phyloP scores from a whole-genome alignment of 2,888 invertebrate genomes.

The Ectemnius cavifrons region DNA sequence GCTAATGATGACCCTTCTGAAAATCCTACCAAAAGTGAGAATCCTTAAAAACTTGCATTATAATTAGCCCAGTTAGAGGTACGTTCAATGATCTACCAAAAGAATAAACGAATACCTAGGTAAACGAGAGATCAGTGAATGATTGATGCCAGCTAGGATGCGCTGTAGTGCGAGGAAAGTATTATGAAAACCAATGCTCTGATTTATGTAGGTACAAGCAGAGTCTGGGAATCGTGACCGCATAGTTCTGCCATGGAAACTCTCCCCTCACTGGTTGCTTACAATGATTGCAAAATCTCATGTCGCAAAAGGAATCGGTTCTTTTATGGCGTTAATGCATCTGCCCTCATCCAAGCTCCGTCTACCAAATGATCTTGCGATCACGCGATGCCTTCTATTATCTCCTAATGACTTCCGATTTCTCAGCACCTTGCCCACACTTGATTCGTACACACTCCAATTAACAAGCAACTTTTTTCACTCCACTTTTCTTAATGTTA shows the following conservation, averaged over 20 bases:
- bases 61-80: too few species aligned
- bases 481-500: too few species aligned
- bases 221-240: neutral
- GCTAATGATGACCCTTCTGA: too few species aligned
- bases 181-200: constrained; percentile 11
- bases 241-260: neutral
- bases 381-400: neutral
- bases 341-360: neutral
- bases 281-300: neutral
- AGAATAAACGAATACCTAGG: too few species aligned
- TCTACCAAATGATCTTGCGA: neutral
- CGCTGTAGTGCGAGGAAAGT: neutral
- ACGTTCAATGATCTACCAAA: too few species aligned
- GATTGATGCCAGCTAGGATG: too few species aligned
- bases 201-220: neutral
- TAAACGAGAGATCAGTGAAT: too few species aligned
- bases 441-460: too few species aligned
- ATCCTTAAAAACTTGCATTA: too few species aligned
- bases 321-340: neutral
- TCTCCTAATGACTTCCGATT: neutral
- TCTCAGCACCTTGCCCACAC: neutral
- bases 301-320: neutral
- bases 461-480: too few species aligned
- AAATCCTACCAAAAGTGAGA: too few species aligned
- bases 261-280: neutral